phyloP scores from a whole-genome alignment of 2,797 vertebrate species.

The Helarctos malayanus region DNA sequence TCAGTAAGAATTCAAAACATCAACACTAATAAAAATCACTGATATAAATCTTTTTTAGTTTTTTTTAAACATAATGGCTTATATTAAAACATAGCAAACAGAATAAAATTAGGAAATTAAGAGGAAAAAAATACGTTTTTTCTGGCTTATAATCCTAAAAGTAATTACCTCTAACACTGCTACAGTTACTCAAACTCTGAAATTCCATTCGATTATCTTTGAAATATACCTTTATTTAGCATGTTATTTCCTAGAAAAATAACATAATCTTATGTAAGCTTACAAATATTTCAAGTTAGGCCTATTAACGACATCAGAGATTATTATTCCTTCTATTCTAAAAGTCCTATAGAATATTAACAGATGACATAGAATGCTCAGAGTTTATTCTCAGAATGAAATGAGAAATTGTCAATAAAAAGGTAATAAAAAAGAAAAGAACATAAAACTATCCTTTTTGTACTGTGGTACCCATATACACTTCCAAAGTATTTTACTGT shows the following conservation, averaged over 20 bases:
- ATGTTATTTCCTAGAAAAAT: constrained; percentile 42
- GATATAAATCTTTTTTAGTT: not conserved
- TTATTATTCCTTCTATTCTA: not conserved
- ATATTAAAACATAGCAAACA: constrained; percentile 23
- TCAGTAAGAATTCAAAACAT: constrained; percentile 50
- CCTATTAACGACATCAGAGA: not conserved
- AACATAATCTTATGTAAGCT: not conserved
- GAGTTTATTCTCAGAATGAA: constrained; percentile 45
- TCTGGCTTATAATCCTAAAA: constrained; percentile 5
- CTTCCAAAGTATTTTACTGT: not conserved
- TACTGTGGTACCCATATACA: not conserved
- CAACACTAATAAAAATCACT: not conserved
- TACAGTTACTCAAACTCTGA: constrained; percentile 29
- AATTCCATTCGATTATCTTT: constrained; percentile 38
- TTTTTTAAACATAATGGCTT: constrained; percentile 3
- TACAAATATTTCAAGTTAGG: constrained; percentile 49
- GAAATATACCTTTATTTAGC: constrained; percentile 55
- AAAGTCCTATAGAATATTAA: not conserved
- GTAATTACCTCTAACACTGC: constrained; percentile 8
- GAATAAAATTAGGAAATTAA: constrained; percentile 45
- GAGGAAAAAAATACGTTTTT: constrained; percentile 41
- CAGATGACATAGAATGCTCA: not conserved
- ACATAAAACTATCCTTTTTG: not conserved
- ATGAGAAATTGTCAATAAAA: constrained; percentile 18
- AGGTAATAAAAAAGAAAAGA: not conserved